Percentiles rank a stretch among this genome's conserved stretches.
These are phyloP conservation scores for Phalanger gymnotis DNA, from an alignment of 2,797 vertebrate genomes.

Conservation along the genomic window DNA sequence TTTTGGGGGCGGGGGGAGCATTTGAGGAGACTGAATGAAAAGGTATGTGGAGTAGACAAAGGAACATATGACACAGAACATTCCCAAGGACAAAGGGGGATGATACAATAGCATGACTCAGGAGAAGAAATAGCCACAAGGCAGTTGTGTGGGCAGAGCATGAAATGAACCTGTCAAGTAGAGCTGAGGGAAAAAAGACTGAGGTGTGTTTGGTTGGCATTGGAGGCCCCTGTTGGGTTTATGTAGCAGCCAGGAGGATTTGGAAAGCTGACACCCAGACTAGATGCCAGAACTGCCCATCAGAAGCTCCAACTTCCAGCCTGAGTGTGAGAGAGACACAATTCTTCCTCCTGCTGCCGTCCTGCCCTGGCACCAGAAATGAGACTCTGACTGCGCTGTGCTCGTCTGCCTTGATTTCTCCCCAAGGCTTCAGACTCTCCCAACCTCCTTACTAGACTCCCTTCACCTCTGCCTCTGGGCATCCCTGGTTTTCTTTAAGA, in stretches of 20 bases:
- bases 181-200: slow-evolving; percentile 58
- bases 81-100: slow-evolving; percentile 29
- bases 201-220: slow-evolving; percentile 41
- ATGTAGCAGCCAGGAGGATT: neutral
- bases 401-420: neutral
- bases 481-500: neutral
- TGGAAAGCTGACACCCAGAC: neutral
- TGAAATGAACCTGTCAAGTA: slow-evolving; percentile 66
- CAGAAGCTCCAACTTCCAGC: neutral
- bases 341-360: neutral
- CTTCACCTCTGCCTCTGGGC: neutral
- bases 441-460: neutral
- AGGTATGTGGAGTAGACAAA: slow-evolving; percentile 38
- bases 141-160: slow-evolving; percentile 66
- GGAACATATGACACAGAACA: slow-evolving; percentile 28
- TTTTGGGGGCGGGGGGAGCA: neutral
- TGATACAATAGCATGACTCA: slow-evolving; percentile 62
- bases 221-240: slow-evolving; percentile 13
- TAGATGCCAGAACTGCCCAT: neutral
- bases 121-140: slow-evolving; percentile 60
- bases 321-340: neutral
- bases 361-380: slow-evolving; percentile 7
- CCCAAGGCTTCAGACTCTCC: neutral
- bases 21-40: slow-evolving; percentile 63
- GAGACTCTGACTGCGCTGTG: neutral